These are phyloP conservation scores for Helarctos malayanus DNA, from an alignment of 2,797 vertebrate species.

Conservation along the genomic window DNA sequence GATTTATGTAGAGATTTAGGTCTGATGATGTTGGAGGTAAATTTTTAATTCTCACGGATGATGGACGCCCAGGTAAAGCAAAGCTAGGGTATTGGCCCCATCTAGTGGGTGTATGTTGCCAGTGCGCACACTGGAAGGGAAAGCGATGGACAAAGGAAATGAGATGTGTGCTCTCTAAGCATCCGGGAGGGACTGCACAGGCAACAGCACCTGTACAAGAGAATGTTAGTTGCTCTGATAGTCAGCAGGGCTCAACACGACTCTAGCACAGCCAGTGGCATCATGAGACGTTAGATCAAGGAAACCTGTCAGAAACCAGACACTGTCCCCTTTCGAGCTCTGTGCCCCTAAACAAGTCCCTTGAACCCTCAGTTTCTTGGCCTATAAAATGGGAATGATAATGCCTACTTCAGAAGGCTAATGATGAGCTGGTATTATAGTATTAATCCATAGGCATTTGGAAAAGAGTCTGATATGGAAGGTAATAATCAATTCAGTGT, in stretches of 20 bases:
- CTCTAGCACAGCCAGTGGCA: background rate
- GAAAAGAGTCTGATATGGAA: background rate
- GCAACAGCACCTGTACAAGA: accelerated
- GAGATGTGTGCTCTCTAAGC: accelerated
- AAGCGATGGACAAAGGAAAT: background rate
- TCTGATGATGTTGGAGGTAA: conserved; percentile 45
- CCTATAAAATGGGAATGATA: background rate
- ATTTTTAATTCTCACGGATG: conserved; percentile 7
- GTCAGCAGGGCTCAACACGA: background rate
- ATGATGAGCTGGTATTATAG: background rate
- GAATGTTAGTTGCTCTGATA: background rate
- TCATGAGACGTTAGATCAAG: background rate
- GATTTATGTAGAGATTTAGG: conserved; percentile 60
- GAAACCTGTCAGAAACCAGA: background rate
- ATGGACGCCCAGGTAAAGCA: background rate
- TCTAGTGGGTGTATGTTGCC: conserved; percentile 54
- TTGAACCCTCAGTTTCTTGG: background rate
- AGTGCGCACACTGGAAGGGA: background rate
- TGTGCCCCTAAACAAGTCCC: background rate
- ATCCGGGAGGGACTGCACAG: background rate
- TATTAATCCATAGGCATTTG: background rate
- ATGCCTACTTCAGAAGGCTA: background rate
- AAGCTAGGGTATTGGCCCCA: conserved; percentile 66
- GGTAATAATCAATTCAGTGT: background rate
- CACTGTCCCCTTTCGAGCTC: background rate